Evolutionary conservation across 2,888 invertebrate genomes (phyloP).

Genomic region (Mesorhabditis belari): DNA sequence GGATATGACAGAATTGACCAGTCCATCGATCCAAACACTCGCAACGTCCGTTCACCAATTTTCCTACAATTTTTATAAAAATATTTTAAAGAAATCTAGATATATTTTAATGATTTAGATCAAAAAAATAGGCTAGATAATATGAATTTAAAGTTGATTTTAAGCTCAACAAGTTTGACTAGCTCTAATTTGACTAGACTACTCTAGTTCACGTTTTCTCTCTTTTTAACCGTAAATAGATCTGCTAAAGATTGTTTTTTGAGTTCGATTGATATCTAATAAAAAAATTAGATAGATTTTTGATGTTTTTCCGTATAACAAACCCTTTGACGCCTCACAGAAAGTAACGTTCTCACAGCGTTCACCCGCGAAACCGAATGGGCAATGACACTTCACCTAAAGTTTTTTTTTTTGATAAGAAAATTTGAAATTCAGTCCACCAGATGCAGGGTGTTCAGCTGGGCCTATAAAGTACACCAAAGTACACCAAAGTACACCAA

Average conservation of each 20-base stretch:
- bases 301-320: background rate
- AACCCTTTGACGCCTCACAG: slow-evolving; percentile 31
- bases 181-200: no score
- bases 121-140: no score
- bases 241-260: background rate
- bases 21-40: slow-evolving; percentile 27
- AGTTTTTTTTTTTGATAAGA: background rate
- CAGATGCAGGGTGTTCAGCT: no score
- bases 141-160: no score
- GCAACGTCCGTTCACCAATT: slow-evolving; percentile 30
- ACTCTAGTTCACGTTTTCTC: no score
- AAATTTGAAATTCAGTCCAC: background rate
- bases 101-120: background rate
- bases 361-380: slow-evolving; percentile 29
- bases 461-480: no score
- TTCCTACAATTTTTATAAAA: slow-evolving; percentile 8
- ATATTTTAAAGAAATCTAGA: background rate
- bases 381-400: slow-evolving; percentile 28
- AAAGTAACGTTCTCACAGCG: slow-evolving; percentile 31
- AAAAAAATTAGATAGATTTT: background rate
- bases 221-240: background rate
- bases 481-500: no score
- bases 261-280: background rate
- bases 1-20: slow-evolving; percentile 29
- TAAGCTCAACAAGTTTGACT: no score